A percentile compares a stretch with the other conserved stretches of the same genome.
Evolutionary conservation across 2,888 invertebrate genomes (phyloP).

Genomic region (Tromatobia lineatoria): DNA sequence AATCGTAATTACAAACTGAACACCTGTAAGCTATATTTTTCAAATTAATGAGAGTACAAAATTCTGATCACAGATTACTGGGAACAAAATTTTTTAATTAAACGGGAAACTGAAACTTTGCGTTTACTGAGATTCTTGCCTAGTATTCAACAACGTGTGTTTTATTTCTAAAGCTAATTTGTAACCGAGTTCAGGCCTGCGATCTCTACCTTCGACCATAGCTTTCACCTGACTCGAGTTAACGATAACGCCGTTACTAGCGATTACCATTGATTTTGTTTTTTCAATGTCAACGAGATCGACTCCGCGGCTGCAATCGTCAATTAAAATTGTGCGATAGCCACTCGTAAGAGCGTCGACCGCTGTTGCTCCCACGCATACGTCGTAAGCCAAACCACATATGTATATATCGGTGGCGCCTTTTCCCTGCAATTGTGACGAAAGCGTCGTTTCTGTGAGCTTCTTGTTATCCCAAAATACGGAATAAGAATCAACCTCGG

Average conservation of each 20-base stretch:
- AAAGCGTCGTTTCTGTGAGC: constrained; percentile 94
- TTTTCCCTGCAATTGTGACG: constrained; percentile 92
- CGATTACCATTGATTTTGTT: constrained; percentile 91
- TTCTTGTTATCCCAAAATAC: constrained; percentile 99
- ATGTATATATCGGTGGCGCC: constrained; percentile 97
- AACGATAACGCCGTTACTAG: constrained; percentile 93
- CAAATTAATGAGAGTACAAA: too few relatives aligned
- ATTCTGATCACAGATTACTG: too few relatives aligned
- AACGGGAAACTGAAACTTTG: too few relatives aligned
- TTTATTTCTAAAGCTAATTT: constrained; percentile 95
- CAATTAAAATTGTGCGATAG: constrained; percentile 94
- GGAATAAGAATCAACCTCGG: constrained; percentile 98
- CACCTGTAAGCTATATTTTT: too few relatives aligned
- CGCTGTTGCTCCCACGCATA: constrained; percentile 97
- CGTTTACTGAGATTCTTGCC: background rate
- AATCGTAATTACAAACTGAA: too few relatives aligned
- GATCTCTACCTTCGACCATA: constrained; percentile 95
- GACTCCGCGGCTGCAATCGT: constrained; percentile 96
- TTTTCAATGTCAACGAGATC: constrained; percentile 93
- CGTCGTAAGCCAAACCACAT: constrained; percentile 97
- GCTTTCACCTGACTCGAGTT: constrained; percentile 92
- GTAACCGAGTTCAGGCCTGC: constrained; percentile 95
- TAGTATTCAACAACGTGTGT: constrained; percentile 76
- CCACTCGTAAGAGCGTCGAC: constrained; percentile 96
- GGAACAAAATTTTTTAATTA: too few relatives aligned